Conservation (phyloP, 2,797 vertebrate species). For the Bucorvus abyssinicus region DNA sequence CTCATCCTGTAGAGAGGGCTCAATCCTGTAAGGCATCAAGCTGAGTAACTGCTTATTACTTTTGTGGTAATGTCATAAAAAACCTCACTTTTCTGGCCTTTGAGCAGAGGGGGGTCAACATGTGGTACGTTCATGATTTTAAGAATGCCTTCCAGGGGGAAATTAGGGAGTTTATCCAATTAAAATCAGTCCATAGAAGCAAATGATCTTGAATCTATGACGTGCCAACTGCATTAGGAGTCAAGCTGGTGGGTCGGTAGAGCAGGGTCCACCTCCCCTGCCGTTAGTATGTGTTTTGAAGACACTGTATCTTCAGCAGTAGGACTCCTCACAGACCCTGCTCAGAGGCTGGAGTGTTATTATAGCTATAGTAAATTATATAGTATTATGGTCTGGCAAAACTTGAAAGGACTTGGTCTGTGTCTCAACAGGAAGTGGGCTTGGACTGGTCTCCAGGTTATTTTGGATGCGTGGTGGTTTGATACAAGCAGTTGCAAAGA, state of each 20-base stretch:
- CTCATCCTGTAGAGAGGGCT: not conserved
- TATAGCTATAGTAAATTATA: not conserved
- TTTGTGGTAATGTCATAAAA: not conserved
- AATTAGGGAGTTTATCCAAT: not conserved
- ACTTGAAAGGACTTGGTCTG: not conserved
- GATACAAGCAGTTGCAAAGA: not conserved
- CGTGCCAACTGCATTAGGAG: not conserved
- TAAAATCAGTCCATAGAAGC: not conserved
- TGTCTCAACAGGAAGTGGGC: not conserved
- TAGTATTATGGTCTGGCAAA: not conserved
- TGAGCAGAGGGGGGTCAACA: too few relatives aligned
- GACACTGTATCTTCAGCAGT: not conserved
- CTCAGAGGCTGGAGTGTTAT: not conserved
- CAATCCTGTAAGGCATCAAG: not conserved
- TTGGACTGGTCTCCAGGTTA: not conserved
- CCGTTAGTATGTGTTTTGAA: not conserved
- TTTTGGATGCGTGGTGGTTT: not conserved
- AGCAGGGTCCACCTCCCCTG: not conserved
- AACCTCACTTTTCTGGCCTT: not conserved
- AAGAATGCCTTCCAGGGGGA: not conserved
- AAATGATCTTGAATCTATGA: not conserved
- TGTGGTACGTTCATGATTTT: not conserved
- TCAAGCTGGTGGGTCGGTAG: not conserved
- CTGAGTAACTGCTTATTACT: not conserved
- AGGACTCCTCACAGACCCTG: not conserved